Base-by-base conservation (phyloP, 2,888 invertebrate genomes). In the Scaptomyza cyrtandrae region DNA sequence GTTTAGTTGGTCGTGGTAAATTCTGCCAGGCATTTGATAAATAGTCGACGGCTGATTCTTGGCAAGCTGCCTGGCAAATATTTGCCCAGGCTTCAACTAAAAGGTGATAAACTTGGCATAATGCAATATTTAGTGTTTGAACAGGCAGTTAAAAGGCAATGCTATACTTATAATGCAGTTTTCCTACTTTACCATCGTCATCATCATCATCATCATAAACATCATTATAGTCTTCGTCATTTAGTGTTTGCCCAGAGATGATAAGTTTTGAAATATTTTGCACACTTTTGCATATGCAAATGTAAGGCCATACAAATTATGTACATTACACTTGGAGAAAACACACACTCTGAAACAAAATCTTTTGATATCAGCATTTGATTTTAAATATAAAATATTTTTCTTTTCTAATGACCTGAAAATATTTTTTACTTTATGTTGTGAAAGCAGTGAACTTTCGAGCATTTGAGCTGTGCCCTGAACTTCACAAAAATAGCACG, bases 91-190 rank as follows among this genome's bases (percentile, higher is more conserved):
- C 66, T 62, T 75, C 62, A 63, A 71, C 82, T 85, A 72, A 82
- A 82, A 81, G 80, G 82, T 82, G 85, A 77, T 82, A 72, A 82
- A 80, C 83, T 72, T 75, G 75, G 67, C 83, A 85, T 79, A 85
- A 81, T 81, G 79, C 69, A 75, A 77, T 79, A 84, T 85, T 81
- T 75, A 77, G 71, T 77, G 85, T 77, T 81, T 74, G 69, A 66
- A 56, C 45, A 70, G 65, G 58, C 84, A 67, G 70, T 72, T 68
- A 67, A 66, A 65, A 35, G 69, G 75, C 61, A 67, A 53, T 62
- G 50, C 57, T 29, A 56, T 45, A 59, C 59, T 33, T 49, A 49
- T 71, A 76, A 76, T 81, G 82, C 67, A 64, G 45, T 78, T 66
- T 44, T 54, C 45, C 27, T 56, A 64, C 9, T 39, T 49, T 60